phyloP scores from a whole-genome alignment of 2,888 invertebrate genomes.

The Drosophila macrospina region DNA sequence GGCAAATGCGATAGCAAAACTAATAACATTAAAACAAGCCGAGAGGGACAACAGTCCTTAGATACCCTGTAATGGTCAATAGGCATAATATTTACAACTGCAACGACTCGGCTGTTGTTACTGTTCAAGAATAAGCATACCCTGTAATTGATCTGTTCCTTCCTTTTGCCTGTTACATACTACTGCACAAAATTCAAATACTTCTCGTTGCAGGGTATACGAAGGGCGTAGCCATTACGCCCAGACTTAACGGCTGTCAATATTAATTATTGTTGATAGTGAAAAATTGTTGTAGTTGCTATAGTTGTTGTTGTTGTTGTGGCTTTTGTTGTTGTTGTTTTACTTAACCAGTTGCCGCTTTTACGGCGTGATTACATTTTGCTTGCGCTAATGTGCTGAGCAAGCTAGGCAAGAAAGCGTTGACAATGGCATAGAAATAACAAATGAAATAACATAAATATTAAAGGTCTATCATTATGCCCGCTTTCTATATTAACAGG shows the following conservation, averaged over 20 bases:
- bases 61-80: too few relatives aligned
- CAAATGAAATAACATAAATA: not conserved
- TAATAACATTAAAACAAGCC: conserved; percentile 13
- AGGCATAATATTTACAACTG: too few relatives aligned
- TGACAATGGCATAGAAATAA: not conserved
- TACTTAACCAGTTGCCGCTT: not conserved
- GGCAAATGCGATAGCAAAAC: conserved; percentile 26
- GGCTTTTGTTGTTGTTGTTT: conserved; percentile 1
- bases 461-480: too few relatives aligned
- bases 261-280: conserved; percentile 68
- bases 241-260: conserved; percentile 74
- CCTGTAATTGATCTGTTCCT: too few relatives aligned
- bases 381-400: conserved; percentile 8
- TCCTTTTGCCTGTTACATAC: too few relatives aligned
- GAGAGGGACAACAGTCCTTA: too few relatives aligned
- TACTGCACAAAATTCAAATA: too few relatives aligned
- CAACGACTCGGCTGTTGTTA: too few relatives aligned
- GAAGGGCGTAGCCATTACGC: conserved; percentile 39
- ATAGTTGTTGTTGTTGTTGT: not conserved
- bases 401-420: conserved; percentile 2
- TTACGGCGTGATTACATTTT: conserved; percentile 16
- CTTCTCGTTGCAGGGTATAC: too few relatives aligned
- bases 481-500: not conserved
- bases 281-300: conserved; percentile 11
- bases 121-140: too few relatives aligned